Percentiles rank a stretch among this genome's conserved stretches.
These are phyloP conservation scores for Diadema setosum DNA, from an alignment of 35 echinoderm and acorn worm species.

Conservation along the genomic window DNA sequence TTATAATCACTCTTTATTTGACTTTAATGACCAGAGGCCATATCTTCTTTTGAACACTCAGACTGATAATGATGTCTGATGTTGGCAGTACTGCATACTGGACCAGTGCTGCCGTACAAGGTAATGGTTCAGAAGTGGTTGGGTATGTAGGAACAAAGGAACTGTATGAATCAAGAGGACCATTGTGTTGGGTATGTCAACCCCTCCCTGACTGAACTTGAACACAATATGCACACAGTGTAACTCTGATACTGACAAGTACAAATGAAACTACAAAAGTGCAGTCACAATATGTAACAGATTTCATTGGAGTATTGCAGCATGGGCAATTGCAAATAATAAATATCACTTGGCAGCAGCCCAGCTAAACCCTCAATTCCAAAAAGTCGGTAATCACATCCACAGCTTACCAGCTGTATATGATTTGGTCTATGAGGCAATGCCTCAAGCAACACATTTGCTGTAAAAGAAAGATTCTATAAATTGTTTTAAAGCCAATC, in stretches of 20 bases:
- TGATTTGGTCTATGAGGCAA: neutral
- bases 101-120: neutral
- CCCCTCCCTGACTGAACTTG: neutral
- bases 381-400: neutral
- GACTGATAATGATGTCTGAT: neutral
- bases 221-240: too few species aligned
- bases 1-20: constrained; percentile 27
- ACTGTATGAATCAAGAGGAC: too few species aligned
- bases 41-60: neutral
- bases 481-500: neutral
- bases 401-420: neutral
- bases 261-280: too few species aligned
- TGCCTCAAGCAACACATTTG: neutral
- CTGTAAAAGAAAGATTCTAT: neutral
- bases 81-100: neutral
- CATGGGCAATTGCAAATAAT: too few species aligned
- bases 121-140: neutral
- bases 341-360: too few species aligned
- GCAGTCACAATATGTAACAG: neutral
- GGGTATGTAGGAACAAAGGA: too few species aligned
- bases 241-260: too few species aligned
- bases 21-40: neutral
- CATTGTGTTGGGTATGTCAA: too few species aligned
- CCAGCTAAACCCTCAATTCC: neutral
- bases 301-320: neutral